Evolutionary conservation across 2,113 vertebrate genomes (phyloP), one percentile per base, ranked within the genome.

Genomic region (Aplodontia rufa): DNA sequence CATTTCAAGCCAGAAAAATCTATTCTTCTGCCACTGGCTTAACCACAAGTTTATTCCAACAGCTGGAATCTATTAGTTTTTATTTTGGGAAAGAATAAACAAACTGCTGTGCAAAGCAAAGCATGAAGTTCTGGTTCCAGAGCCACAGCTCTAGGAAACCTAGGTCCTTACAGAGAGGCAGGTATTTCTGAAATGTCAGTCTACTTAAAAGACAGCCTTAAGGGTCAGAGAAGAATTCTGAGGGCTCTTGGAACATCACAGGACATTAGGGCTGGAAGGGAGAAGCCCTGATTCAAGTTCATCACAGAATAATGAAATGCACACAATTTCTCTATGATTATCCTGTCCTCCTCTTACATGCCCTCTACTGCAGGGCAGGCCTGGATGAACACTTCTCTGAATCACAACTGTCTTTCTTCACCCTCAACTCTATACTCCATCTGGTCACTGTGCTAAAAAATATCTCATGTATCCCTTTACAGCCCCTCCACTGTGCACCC

Each of bases 11-110:
- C 81, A 91, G 71, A 86, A 92, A 92, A 93, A 64, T 13, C 66
- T 78, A 62, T 11, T 8, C 1, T 55, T 83, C 58, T 20, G 28
- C 88, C 74, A 22, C 4, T 85, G 62, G 72, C 53, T 12, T 60
- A 45, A 75, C 68, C 85, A 37, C 49, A 87, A 2, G 35, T 66
- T 55, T 11, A 53, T 55, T 64, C 60, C 82, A 64, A 45, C 95
- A 96, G 82, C 91, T 95, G 89, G 74, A 42, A 60, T 60, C 76
- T 2, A 83, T 83, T 75, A 42, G 35, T 53, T 82, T 87, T 89
- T 78, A 49, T 69, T 85, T 22, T 5, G 55, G 37, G 42, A 84
- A 79, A 3, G 20, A 91, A 55, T 45, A 26, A 75, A 75, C 12
- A 80, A 40, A 60, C 5, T 37, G 60, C 62, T 40, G 20, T 35